Evolutionary conservation across 2,888 invertebrate species (phyloP), one percentile per base, ranked within the genome.

Genomic region (Bellardia bayeri): DNA sequence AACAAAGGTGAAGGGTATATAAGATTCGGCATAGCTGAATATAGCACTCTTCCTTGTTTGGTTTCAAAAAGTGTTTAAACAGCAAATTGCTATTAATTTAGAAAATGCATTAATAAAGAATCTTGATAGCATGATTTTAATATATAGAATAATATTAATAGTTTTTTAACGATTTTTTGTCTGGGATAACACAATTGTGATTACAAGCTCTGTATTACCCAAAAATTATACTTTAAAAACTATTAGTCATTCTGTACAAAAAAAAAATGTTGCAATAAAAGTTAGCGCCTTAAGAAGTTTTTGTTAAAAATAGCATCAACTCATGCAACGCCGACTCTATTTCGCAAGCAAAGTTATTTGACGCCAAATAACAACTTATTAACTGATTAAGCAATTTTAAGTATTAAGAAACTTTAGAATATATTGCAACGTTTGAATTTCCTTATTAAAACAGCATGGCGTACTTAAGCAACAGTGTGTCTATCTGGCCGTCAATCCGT

Each of bases 321-420:
- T 61, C 64, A 49, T 49, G 23, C 30, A 16, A 84, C 74, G 54
- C 49, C 75, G 40, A 82, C 68, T 68, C 40, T 40, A 51, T 79
- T 64, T 37, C 23, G 13, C 13, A 68, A 74, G 51, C n/a, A 74
- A 63, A 58, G 40, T 74, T 68, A 72, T 11, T 37, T 64, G 84
- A 66, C 66, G 84, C 79, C 72, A 66, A 79, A 71, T 64, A 64
- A 13, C 51, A 74, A 66, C 45, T 63, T 78, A 33, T 83, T 61
- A 51, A 64, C 66, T 66, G 37, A 84, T 79, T 79, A 68, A 72
- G 72, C 30, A 72, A 76, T 69, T 69, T 83, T 69, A 23, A 58
- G 7, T 37, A 71, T 78, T 51, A 51, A 6, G 61, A 68, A 54
- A 54, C 16, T 64, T 56, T 7, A 82, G 56, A 82, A 75, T 58